These are phyloP conservation scores for Merluccius polli DNA, from an alignment of 2,797 vertebrate genomes.

Conservation along the genomic window DNA sequence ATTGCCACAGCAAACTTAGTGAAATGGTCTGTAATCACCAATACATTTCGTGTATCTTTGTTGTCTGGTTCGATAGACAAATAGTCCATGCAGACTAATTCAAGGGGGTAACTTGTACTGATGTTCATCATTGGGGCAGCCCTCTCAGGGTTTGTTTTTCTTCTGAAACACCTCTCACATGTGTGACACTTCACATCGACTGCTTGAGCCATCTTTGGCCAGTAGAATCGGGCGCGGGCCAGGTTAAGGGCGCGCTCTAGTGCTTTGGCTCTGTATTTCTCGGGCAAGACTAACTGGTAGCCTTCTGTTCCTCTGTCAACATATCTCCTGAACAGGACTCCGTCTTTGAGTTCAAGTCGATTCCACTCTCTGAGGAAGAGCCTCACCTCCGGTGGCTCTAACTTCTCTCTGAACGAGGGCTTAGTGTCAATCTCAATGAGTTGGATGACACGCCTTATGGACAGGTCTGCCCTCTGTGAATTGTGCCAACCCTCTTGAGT, in stretches of 20 bases:
- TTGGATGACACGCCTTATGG: background rate
- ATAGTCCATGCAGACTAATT: slow-evolving; percentile 3
- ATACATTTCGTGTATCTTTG: slow-evolving; percentile 18
- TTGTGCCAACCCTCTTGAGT: background rate
- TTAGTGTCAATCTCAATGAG: background rate
- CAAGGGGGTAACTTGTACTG: slow-evolving; percentile 5
- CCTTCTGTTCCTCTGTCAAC: background rate
- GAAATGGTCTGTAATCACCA: slow-evolving; percentile 29
- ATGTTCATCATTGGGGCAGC: slow-evolving; percentile 7
- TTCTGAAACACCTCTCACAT: slow-evolving; percentile 7
- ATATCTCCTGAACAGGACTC: background rate
- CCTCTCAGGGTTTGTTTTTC: background rate
- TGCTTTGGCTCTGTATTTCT: background rate
- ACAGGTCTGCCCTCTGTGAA: slow-evolving; percentile 3
- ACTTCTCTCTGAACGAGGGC: background rate
- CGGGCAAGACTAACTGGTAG: slow-evolving; percentile 7
- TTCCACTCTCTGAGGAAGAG: background rate
- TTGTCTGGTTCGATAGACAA: slow-evolving; percentile 6
- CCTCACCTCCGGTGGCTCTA: background rate
- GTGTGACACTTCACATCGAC: slow-evolving; percentile 1
- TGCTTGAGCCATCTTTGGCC: slow-evolving; percentile 1
- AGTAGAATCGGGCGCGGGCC: background rate
- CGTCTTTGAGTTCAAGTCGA: background rate
- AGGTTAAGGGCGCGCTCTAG: background rate
- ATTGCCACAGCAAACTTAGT: slow-evolving; percentile 25